Evolutionary conservation across 2,888 invertebrate species (phyloP), one percentile per base, ranked within the genome.

Genomic region (Pseudoips prasinana): DNA sequence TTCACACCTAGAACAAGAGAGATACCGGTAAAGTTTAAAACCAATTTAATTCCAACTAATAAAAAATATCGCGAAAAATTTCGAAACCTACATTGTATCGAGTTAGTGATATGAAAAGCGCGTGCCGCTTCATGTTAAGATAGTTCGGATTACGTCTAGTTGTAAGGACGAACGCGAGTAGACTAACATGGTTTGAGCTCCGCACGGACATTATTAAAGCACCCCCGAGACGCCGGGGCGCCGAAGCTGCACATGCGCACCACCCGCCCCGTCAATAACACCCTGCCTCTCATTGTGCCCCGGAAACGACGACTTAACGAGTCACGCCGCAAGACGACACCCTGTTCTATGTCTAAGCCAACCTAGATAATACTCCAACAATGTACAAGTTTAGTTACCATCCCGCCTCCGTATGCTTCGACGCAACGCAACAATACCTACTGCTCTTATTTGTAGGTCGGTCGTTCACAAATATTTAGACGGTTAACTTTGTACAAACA

Each of bases 251-350:
- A 81, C 84, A 83, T 83, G 87, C 87, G 88, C 85, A 77, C 63
- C 50, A 55, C 59, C 60, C 58, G 62, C 74, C 64, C 73, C 76
- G 72, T 83, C 84, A 75, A 86, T 84, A 84, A 69, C 83, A 79
- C 80, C 85, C 79, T 69, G 65, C 75, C 79, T 75, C 83, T 74
- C 76, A 72, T 71, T 77, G 79, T 77, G 80, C 67, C 78, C 82
- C 85, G 84, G 85, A 87, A 85, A 82, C 76, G 74, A 73, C 65
- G 72, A 78, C 76, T 84, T 80, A 80, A 82, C 83, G 70, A 84
- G 73, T 74, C 74, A 66, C 73, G 73, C 78, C 81, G 72, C 76
- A 78, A 79, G 76, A 78, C 74, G 69, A 74, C 73, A 75, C 73
- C 70, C 73, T 59, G 57, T 53, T 55, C 54, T 44, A 46, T 52